Evolutionary conservation across 2,113 vertebrate species (phyloP).

Genomic region (Struthio camelus): DNA sequence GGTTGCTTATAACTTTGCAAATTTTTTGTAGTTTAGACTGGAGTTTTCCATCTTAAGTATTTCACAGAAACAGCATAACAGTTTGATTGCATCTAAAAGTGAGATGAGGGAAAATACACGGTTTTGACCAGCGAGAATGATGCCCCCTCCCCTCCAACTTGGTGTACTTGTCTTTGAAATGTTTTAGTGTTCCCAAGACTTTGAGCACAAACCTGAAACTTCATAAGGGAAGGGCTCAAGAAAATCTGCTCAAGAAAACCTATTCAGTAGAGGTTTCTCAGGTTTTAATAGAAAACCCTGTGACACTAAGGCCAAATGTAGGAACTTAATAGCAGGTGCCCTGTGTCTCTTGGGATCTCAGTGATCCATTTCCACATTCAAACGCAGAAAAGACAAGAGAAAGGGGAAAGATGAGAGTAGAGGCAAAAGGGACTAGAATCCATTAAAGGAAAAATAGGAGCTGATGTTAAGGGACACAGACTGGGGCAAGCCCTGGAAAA

Average conservation of each 20-base stretch:
- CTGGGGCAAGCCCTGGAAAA: background rate
- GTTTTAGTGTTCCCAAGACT: background rate
- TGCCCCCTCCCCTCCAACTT: background rate
- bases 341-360: background rate
- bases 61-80: background rate
- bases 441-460: background rate
- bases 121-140: background rate
- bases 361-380: background rate
- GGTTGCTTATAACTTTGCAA: background rate
- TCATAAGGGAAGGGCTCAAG: background rate
- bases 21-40: background rate
- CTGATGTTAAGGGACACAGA: background rate
- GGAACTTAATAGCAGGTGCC: background rate
- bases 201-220: background rate
- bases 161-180: background rate
- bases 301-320: background rate
- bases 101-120: background rate
- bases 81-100: background rate
- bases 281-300: background rate
- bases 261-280: background rate
- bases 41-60: conserved; percentile 22
- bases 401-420: background rate
- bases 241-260: background rate
- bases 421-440: background rate
- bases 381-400: background rate